Evolutionary conservation across 2,888 invertebrate species (phyloP), one percentile per base, ranked within the genome.

Genomic region (Anthophora plumipes): DNA sequence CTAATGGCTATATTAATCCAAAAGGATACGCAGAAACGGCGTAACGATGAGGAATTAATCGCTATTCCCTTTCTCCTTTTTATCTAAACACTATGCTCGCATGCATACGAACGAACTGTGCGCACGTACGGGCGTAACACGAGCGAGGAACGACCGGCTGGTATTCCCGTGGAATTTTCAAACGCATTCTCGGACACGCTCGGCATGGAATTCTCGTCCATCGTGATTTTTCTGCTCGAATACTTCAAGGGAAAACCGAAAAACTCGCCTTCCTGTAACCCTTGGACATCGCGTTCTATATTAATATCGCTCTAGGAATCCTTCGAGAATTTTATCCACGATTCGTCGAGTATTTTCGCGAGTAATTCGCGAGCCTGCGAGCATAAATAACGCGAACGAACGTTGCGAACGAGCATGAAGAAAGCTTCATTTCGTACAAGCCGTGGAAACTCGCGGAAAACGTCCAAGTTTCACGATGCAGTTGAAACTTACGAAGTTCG

Each of bases 121-220:
- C 20, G 25, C 57, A 31, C 22, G 37, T 31, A 43, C 37, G 4
- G 11, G 48, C 22, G 39, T 46, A 52, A 55, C 63, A 54, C 25
- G 20, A 67, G 43, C 31, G 12, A 12, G 12, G 25, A 39, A 52
- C 71, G 46, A 61, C 37, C n/a, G n/a, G 39, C 11, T 9, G 78
- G 78, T 48, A 80, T 80, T 71, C 50, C 71, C 66, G 54, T 57
- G 76, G 77, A 85, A 85, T 85, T 80, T 85, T 81, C 83, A 74
- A 77, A 78, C 77, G 79, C 85, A 80, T 85, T 83, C 85, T 79
- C 72, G 82, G 83, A 80, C 77, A 78, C 55, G 74, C 76, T 73
- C 70, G 52, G 52, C 68, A 31, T 25, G 76, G 80, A 68, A 66
- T 85, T 80, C 80, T 57, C 72, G 75, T 63, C 64, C 70, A 48